These are phyloP conservation scores for Minunthozetes semirufus DNA, from an alignment of 2,888 invertebrate species.

Conservation along the genomic window DNA sequence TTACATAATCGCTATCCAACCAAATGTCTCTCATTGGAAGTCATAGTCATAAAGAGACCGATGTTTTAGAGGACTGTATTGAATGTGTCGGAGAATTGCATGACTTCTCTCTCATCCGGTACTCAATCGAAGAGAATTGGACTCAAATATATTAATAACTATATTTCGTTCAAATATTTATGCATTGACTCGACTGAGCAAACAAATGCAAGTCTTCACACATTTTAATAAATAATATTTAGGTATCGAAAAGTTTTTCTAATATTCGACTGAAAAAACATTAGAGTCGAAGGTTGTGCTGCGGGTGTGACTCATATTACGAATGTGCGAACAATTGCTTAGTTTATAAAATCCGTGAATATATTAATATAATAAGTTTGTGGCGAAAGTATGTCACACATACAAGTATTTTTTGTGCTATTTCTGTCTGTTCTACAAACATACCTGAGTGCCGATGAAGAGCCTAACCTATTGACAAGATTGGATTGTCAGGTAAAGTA, in stretches of 20 bases:
- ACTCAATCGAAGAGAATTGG: neutral
- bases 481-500: slow-evolving; percentile 15
- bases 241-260: neutral
- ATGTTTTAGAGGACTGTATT: neutral
- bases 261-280: neutral
- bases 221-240: neutral
- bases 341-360: neutral
- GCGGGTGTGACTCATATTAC: slow-evolving; percentile 11
- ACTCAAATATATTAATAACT: neutral
- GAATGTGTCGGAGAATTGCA: slow-evolving; percentile 5
- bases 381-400: slow-evolving; percentile 22
- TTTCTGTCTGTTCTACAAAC: slow-evolving; percentile 13
- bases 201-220: neutral
- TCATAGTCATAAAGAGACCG: neutral
- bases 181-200: slow-evolving; percentile 6
- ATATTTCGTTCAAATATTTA: slow-evolving; percentile 11
- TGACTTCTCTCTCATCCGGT: neutral
- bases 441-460: slow-evolving; percentile 1
- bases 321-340: neutral
- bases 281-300: neutral
- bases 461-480: slow-evolving; percentile 16
- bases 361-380: neutral
- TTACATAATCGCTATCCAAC: slow-evolving; percentile 15
- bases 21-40: slow-evolving; percentile 17
- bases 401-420: neutral